Conservation (phyloP, 2,888 invertebrate genomes). For the Lithophane leautieri region DNA sequence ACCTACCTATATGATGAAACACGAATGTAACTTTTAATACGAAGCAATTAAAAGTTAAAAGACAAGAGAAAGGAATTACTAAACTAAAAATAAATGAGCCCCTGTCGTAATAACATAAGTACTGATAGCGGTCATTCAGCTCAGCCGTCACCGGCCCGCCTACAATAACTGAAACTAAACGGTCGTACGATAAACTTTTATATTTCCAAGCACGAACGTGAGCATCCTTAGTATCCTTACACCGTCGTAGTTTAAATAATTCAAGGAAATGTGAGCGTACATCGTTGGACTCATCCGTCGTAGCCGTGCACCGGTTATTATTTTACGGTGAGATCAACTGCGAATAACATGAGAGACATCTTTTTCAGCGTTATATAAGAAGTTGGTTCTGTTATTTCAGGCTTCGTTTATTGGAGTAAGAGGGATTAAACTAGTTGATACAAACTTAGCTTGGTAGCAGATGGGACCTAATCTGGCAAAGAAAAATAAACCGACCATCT, state of each 20-base stretch:
- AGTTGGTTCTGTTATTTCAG: conserved; percentile 25
- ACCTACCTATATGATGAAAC: background rate
- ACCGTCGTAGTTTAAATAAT: conserved; percentile 56
- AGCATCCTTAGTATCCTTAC: conserved; percentile 44
- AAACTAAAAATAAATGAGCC: conserved; percentile 42
- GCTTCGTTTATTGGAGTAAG: conserved; percentile 8
- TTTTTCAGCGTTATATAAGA: conserved; percentile 18
- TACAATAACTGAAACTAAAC: conserved; percentile 73
- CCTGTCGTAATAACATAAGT: conserved; percentile 52
- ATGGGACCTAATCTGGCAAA: conserved; percentile 23
- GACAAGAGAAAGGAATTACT: background rate
- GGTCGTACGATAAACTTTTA: conserved; percentile 68
- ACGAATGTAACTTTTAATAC: background rate
- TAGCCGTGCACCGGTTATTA: conserved; percentile 53
- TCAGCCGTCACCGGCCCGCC: conserved; percentile 60
- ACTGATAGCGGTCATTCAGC: conserved; percentile 71
- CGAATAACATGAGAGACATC: conserved; percentile 44
- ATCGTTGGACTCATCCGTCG: conserved; percentile 54
- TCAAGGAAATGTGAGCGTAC: conserved; percentile 56
- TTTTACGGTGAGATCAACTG: conserved; percentile 53
- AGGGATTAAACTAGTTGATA: conserved; percentile 27
- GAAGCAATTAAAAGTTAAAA: background rate
- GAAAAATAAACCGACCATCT: conserved; percentile 1
- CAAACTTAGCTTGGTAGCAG: conserved; percentile 10
- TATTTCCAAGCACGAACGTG: conserved; percentile 48